phyloP scores from a whole-genome alignment of 2,797 vertebrate species.

The Otolemur crassicaudatus region DNA sequence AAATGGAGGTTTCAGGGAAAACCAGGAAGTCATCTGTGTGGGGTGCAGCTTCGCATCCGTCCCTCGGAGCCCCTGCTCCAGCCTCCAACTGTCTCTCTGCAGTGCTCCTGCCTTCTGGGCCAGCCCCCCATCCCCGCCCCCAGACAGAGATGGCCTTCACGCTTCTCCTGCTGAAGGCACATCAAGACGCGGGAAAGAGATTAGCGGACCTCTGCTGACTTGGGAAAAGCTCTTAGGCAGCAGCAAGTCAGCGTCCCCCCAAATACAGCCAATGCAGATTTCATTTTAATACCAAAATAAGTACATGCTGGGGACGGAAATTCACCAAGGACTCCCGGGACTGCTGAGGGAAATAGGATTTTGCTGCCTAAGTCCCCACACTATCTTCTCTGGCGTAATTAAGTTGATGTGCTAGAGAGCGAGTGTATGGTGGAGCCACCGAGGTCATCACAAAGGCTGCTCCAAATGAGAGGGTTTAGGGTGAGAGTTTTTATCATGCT shows the following conservation, averaged over 20 bases:
- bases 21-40: neutral
- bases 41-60: conserved; percentile 1
- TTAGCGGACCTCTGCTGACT: neutral
- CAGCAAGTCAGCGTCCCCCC: conserved; percentile 20
- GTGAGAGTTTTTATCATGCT: neutral
- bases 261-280: conserved; percentile 58
- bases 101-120: neutral
- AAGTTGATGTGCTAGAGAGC: conserved; percentile 34
- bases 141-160: neutral
- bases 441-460: neutral
- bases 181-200: neutral
- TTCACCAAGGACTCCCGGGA: conserved; percentile 50
- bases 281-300: conserved; percentile 77
- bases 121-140: neutral
- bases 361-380: conserved; percentile 44
- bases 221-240: conserved; percentile 3
- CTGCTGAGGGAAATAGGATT: conserved; percentile 67
- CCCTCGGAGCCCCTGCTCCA: neutral
- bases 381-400: conserved; percentile 65
- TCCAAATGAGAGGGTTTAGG: neutral
- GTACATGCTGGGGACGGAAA: conserved; percentile 46
- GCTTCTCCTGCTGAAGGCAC: neutral
- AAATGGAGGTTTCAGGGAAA: conserved; percentile 40
- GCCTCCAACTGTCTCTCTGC: neutral
- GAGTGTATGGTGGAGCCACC: neutral